These are phyloP conservation scores for Parochlus steinenii DNA, from an alignment of 2,888 invertebrate genomes.

Conservation along the genomic window DNA sequence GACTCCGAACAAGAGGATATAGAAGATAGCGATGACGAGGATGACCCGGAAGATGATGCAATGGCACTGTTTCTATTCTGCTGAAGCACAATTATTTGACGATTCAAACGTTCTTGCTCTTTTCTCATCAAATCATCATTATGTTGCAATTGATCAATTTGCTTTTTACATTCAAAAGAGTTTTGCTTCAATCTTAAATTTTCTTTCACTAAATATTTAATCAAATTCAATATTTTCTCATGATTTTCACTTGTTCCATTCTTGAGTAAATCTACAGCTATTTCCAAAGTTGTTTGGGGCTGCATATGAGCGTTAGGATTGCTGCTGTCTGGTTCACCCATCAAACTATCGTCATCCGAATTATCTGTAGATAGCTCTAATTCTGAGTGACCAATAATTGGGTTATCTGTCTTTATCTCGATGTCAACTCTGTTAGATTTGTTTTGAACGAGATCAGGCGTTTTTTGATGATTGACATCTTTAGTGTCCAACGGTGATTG, in stretches of 20 bases:
- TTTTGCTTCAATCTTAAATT: constrained; percentile 23
- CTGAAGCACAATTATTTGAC: constrained; percentile 2
- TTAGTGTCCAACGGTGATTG: constrained; percentile 12
- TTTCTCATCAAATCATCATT: not conserved
- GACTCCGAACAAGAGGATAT: constrained; percentile 7
- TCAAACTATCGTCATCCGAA: constrained; percentile 37
- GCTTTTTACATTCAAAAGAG: too few species aligned
- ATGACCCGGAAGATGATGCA: not conserved
- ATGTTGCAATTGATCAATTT: not conserved
- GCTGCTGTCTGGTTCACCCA: constrained; percentile 30
- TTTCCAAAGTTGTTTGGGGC: constrained; percentile 24
- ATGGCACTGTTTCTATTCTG: not conserved
- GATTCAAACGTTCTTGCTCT: constrained; percentile 2
- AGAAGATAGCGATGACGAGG: constrained; percentile 6
- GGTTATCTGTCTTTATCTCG: constrained; percentile 14
- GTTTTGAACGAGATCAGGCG: constrained; percentile 9
- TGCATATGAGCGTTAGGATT: constrained; percentile 21
- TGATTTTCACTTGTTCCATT: constrained; percentile 26
- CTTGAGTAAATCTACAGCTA: constrained; percentile 26
- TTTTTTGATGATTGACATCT: constrained; percentile 9
- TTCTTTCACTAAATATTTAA: constrained; percentile 24
- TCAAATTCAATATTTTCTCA: constrained; percentile 25
- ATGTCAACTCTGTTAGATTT: constrained; percentile 18
- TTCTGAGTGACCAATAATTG: constrained; percentile 33
- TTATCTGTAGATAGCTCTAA: constrained; percentile 57